Evolutionary conservation across 1,140 invertebrate genomes (phyloP), one percentile per base, ranked within the genome.

Genomic region (Bilobella aurantiaca): DNA sequence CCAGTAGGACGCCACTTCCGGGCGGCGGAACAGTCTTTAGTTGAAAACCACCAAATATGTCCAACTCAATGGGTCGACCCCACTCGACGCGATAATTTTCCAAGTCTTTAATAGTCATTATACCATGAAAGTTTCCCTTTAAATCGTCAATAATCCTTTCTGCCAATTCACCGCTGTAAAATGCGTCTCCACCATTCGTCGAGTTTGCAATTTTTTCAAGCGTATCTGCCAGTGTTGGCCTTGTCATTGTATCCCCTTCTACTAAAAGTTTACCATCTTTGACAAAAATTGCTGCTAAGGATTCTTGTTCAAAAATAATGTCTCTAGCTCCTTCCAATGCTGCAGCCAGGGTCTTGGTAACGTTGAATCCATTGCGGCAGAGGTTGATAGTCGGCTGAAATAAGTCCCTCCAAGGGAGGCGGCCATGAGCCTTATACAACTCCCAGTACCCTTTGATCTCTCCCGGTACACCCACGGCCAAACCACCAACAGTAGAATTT

Each of bases 401-500:
- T 5, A 80, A 67, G 0, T 74, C 69, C 28, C 63, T 74, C 78
- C 78, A 80, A 2, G 77, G 73, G 18, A 80, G 58, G 25, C 68
- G 65, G 1, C 66, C 60, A 12, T 78, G 78, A 63, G 68, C 72
- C 28, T 86, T 77, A 75, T 96, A 87, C 0, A 90, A 88, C 64
- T 84, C 82, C 84, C 89, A 88, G 74, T 93, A 93, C 1, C 93
- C 95, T 65, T 84, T 84, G 0, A 96, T 74, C 77, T 97, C 93
- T 1, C 94, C 95, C 3, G 95, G 94, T 8, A 96, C 87, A 0
- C 83, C 91, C 29, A 94, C 84, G 1, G 93, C 79, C 18, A 91
- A 74, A 1, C 58, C 25, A 64, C 75, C 83, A 63, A 76, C 77
- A 66, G 75, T 73, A 0, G 85, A 78, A 8, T 79, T 76, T 2